Evolutionary conservation across 2,888 invertebrate genomes (phyloP).

Genomic region (Drosophila kambysellisi): DNA sequence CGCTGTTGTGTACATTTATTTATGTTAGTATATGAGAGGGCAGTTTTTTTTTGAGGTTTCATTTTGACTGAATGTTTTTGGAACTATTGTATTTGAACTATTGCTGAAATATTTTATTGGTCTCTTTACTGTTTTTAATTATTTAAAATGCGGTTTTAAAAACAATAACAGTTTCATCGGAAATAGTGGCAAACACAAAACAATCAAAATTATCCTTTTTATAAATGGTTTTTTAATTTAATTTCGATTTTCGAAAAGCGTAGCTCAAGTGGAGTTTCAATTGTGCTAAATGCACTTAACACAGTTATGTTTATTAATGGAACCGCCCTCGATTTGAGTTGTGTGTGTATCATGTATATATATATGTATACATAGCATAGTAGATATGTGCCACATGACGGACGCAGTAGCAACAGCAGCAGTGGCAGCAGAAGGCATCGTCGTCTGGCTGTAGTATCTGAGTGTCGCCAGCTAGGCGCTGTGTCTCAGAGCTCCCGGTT

Average conservation of each 20-base stretch:
- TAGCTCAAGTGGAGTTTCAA: background rate
- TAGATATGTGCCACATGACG: conserved; percentile 53
- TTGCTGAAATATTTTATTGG: background rate
- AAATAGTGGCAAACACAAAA: background rate
- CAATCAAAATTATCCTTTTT: background rate
- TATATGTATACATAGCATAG: conserved; percentile 28
- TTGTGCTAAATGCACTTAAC: background rate
- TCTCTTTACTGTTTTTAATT: background rate
- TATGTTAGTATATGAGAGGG: conserved; percentile 37
- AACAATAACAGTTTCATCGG: background rate
- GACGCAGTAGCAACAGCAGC: conserved; percentile 34
- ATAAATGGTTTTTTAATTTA: background rate
- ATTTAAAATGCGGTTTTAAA: background rate
- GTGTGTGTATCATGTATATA: conserved; percentile 3
- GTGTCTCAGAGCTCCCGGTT: conserved; percentile 58
- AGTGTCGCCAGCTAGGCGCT: conserved; percentile 74
- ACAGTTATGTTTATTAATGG: conserved; percentile 29
- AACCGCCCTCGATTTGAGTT: conserved; percentile 50
- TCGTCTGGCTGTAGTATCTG: conserved; percentile 52
- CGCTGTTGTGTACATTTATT: conserved; percentile 7
- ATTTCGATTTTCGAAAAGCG: background rate
- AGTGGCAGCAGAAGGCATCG: conserved; percentile 22
- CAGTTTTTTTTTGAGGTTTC: conserved; percentile 8
- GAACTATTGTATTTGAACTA: background rate
- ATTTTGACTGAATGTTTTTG: background rate